phyloP scores from a whole-genome alignment of 1,140 invertebrate genomes.

The Augochlora pura region DNA sequence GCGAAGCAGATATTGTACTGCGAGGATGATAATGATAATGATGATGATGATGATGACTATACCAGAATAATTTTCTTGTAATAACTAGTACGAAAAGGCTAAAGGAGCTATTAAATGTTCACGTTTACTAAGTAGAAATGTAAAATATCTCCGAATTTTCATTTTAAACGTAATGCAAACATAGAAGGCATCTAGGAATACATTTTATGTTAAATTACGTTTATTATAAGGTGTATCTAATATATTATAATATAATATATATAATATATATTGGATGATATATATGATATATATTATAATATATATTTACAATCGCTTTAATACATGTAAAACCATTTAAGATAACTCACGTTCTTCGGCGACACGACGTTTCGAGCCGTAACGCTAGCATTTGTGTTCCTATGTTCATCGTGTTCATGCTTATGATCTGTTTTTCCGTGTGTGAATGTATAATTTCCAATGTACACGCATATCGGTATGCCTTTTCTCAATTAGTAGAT shows the following conservation, averaged over 20 bases:
- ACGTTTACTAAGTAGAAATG: background rate
- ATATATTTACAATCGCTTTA: slow-evolving; percentile 73
- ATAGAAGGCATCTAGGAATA: background rate
- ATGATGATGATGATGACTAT: background rate
- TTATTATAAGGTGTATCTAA: slow-evolving; percentile 73
- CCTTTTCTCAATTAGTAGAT: background rate
- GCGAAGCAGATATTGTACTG: background rate
- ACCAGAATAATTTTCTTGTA: background rate
- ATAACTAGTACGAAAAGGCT: no score
- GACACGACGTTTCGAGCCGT: slow-evolving; percentile 48
- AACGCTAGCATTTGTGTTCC: slow-evolving; percentile 61
- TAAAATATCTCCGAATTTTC: background rate
- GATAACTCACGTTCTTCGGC: slow-evolving; percentile 57
- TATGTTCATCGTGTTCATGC: slow-evolving; percentile 25
- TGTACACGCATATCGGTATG: slow-evolving; percentile 27
- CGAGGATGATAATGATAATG: background rate
- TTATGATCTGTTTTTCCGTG: background rate
- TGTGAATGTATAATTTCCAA: slow-evolving; percentile 24
- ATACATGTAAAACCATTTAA: slow-evolving; percentile 71
- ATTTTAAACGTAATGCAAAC: background rate
- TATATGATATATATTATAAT: slow-evolving; percentile 7
- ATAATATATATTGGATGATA: background rate
- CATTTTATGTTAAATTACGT: slow-evolving; percentile 70
- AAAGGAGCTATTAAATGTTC: no score
- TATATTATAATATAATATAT: slow-evolving; percentile 45